A percentile compares a stretch with the other conserved stretches of the same genome.
Conservation (phyloP, 2,113 vertebrate species). For the Campylomormyrus numenius region DNA sequence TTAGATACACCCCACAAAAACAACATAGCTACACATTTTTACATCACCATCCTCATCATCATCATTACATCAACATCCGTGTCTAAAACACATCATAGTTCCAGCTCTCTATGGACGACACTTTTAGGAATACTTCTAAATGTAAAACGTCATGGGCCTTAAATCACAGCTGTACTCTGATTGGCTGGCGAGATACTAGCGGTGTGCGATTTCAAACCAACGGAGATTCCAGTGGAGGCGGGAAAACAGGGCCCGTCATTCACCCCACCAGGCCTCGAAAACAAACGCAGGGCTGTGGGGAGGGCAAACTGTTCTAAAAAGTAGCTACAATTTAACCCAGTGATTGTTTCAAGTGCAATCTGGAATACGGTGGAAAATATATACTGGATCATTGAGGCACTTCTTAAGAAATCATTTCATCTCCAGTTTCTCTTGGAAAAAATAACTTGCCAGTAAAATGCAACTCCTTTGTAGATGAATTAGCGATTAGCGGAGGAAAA, state of each 20-base stretch:
- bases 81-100: constrained; percentile 16
- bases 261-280: background rate
- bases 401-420: constrained; percentile 55
- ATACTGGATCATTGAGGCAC: constrained; percentile 68
- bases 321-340: constrained; percentile 11
- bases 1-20: constrained; percentile 10
- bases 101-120: background rate
- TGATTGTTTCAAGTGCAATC: constrained; percentile 44
- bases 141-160: background rate
- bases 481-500: constrained; percentile 17
- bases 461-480: constrained; percentile 49
- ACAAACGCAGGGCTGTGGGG: background rate
- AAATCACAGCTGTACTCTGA: background rate
- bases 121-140: background rate
- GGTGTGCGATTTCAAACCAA: background rate
- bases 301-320: constrained; percentile 6
- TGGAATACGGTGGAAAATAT: constrained; percentile 38
- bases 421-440: constrained; percentile 31
- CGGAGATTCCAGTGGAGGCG: background rate
- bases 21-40: constrained; percentile 1
- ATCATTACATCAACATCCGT: background rate
- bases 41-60: background rate
- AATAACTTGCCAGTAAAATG: constrained; percentile 52
- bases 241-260: background rate
- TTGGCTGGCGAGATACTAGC: background rate